phyloP scores from a whole-genome alignment of 2,888 invertebrate species.

The Leptinotarsa rubiginosa region DNA sequence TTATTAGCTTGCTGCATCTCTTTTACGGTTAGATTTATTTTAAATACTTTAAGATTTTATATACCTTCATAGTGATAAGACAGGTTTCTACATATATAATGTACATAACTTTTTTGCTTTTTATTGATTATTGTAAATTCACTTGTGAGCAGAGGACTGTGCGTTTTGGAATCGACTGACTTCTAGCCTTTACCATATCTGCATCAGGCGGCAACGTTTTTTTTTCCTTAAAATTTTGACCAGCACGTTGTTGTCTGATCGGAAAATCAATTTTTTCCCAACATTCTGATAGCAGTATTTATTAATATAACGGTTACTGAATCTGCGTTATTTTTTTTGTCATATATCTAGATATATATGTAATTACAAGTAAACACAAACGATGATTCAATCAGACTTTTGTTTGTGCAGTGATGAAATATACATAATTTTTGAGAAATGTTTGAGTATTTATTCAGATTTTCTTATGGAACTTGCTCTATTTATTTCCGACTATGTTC shows the following conservation, averaged over 20 bases:
- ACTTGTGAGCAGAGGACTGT: constrained; percentile 28
- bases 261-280: constrained; percentile 23
- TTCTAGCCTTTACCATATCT: constrained; percentile 9
- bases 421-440: constrained; percentile 25
- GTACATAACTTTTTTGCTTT: constrained; percentile 35
- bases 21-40: constrained; percentile 40
- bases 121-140: constrained; percentile 35
- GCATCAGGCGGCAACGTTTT: neutral
- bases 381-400: constrained; percentile 8
- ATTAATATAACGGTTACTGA: constrained; percentile 24
- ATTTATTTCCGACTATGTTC: too few relatives aligned
- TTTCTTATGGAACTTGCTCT: too few relatives aligned
- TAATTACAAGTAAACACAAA: neutral
- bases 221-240: neutral
- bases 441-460: constrained; percentile 2
- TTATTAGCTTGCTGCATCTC: constrained; percentile 31
- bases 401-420: constrained; percentile 28
- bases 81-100: constrained; percentile 35
- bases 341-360: constrained; percentile 6
- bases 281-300: constrained; percentile 37
- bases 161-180: constrained; percentile 13
- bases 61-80: constrained; percentile 42
- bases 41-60: constrained; percentile 45
- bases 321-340: constrained; percentile 13
- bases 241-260: neutral